phyloP scores from a whole-genome alignment of 2,888 invertebrate species.

The Dynastes hyllus region DNA sequence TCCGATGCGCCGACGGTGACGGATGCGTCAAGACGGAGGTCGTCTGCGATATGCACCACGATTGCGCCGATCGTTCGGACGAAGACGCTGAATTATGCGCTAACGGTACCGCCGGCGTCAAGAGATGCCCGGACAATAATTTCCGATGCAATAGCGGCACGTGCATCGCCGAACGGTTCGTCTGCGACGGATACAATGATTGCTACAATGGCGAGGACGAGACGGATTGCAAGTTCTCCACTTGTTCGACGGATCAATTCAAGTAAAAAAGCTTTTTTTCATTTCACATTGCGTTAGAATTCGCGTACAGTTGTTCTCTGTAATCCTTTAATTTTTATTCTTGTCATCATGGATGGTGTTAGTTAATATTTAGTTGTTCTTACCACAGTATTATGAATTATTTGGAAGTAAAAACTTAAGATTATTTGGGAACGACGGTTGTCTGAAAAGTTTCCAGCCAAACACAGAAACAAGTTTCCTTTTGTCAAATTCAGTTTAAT shows the following conservation, averaged over 20 bases:
- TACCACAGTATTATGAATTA: too few species aligned
- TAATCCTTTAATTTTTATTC: too few species aligned
- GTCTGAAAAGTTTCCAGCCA: too few species aligned
- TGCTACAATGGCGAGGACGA: slow-evolving; percentile 73
- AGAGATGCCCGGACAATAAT: slow-evolving; percentile 70
- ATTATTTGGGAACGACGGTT: too few species aligned
- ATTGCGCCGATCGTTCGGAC: slow-evolving; percentile 76
- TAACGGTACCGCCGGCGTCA: slow-evolving; percentile 48
- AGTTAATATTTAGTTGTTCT: too few species aligned
- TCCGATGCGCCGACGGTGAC: slow-evolving; percentile 73
- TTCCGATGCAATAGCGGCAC: slow-evolving; percentile 72
- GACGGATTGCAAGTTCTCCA: slow-evolving; percentile 64
- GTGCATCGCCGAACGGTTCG: slow-evolving; percentile 71
- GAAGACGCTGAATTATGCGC: slow-evolving; percentile 72
- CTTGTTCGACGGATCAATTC: slow-evolving; percentile 65
- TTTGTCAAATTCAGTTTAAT: too few species aligned
- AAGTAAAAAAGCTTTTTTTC: slow-evolving; percentile 61
- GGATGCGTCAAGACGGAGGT: slow-evolving; percentile 69
- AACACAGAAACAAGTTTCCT: too few species aligned
- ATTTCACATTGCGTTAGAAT: too few species aligned
- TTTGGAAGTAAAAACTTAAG: too few species aligned
- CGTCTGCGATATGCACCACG: slow-evolving; percentile 73
- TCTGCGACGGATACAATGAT: slow-evolving; percentile 74
- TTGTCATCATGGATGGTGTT: too few species aligned
- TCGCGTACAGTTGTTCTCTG: too few species aligned